These are phyloP conservation scores for Iphiclides podalirius DNA, from an alignment of 2,888 invertebrate species.

Conservation along the genomic window DNA sequence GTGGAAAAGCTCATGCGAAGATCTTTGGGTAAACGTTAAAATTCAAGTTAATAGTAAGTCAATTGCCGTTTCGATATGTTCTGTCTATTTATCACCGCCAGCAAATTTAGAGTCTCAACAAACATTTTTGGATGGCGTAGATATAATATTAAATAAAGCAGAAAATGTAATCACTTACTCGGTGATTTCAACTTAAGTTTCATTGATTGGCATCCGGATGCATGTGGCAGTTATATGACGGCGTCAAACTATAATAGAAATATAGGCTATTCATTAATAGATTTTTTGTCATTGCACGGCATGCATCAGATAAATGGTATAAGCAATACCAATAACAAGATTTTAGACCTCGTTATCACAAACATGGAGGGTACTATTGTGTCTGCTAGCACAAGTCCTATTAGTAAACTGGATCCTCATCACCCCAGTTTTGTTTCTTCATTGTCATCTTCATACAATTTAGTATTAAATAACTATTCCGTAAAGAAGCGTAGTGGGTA, in stretches of 20 bases:
- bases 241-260: slow-evolving; percentile 17
- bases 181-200: slow-evolving; percentile 27
- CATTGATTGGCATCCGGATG: slow-evolving; percentile 19
- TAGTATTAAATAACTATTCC: neutral
- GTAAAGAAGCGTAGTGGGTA: slow-evolving; percentile 7
- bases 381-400: neutral
- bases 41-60: neutral
- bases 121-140: slow-evolving; percentile 14
- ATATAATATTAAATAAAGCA: slow-evolving; percentile 10
- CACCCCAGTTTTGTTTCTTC: slow-evolving; percentile 24
- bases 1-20: slow-evolving; percentile 11
- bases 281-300: slow-evolving; percentile 25
- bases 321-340: slow-evolving; percentile 17
- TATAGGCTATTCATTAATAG: slow-evolving; percentile 25
- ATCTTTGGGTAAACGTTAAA: neutral
- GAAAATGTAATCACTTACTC: slow-evolving; percentile 24
- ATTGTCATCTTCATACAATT: neutral
- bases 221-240: slow-evolving; percentile 2
- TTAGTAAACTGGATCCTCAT: slow-evolving; percentile 23
- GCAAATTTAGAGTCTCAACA: slow-evolving; percentile 9
- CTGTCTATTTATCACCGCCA: slow-evolving; percentile 25
- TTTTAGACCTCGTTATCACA: slow-evolving; percentile 25
- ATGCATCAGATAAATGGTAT: slow-evolving; percentile 25
- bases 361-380: slow-evolving; percentile 11
- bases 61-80: slow-evolving; percentile 22